Evolutionary conservation across 1,140 invertebrate genomes (phyloP), one percentile per base, ranked within the genome.

Genomic region (Drosophila grimshawi): DNA sequence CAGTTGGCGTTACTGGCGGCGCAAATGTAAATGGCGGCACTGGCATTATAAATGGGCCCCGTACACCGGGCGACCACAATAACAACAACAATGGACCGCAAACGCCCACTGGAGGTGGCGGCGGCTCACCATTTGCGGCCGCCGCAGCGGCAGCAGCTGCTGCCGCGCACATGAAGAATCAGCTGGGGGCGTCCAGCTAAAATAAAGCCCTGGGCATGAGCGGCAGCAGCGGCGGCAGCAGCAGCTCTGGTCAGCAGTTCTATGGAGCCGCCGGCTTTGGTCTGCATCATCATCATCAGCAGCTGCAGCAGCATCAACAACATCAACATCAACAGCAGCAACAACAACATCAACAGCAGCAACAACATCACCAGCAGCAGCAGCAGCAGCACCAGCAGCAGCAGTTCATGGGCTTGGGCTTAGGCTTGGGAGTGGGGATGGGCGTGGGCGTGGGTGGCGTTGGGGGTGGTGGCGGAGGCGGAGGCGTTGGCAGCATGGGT

Each of bases 121-220:
- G 46, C 1, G 76, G 82, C 4, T 89, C 90, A 0, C 91, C 91
- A 2, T 92, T 92, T 60, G 86, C 85, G 29, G 79, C 82, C 32
- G 82, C 88, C 2, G 81, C 88, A 2, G 89, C 81, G 8, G 89
- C 89, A 8, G 90, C 81, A 45, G 86, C 81, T 32, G 80, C 90
- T 57, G 91, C 81, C 67, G 79, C 90, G 37, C 91, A 92, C 52
- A 92, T 92, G 91, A 92, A 92, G 65, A 92, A 91, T 53, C 85
- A 92, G 33, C 61, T 92, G 62, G 91, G 91, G 43, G 91, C 91
- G 75, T 92, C 91, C 79, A 92, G 91, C 91, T 92, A 92, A 92
- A 92, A 92, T 88, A 92, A 86, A 92, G 88, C 90, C 82, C 60
- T 85, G 57, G 64, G 71, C 75, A 78, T 76, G 64, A 70, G 67